phyloP scores from a whole-genome alignment of 2,888 invertebrate genomes.

The Acrobasis consociella region DNA sequence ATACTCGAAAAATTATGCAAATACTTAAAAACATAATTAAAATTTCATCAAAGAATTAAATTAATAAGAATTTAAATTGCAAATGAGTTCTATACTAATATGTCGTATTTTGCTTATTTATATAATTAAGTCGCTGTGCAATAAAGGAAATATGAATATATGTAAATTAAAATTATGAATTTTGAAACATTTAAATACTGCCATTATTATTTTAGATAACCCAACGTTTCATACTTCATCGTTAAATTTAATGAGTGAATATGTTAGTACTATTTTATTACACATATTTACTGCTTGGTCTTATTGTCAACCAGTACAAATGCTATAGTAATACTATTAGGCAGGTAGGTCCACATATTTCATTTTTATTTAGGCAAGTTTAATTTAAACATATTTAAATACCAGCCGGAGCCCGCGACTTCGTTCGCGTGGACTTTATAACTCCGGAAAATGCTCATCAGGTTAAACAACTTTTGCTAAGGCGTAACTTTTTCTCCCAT shows the following conservation, averaged over 20 bases:
- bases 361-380: too few species aligned
- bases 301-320: too few species aligned
- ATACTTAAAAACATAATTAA: neutral
- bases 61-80: neutral
- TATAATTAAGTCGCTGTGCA: neutral
- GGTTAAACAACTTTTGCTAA: too few species aligned
- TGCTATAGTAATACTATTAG: too few species aligned
- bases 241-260: neutral
- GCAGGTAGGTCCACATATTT: too few species aligned
- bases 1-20: neutral
- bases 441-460: too few species aligned
- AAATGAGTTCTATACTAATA: neutral
- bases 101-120: neutral
- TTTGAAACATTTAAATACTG: neutral
- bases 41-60: neutral
- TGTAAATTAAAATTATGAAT: neutral
- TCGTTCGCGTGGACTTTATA: too few species aligned
- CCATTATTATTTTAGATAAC: neutral
- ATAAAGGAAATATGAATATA: neutral
- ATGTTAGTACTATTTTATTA: too few species aligned
- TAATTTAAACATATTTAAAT: too few species aligned
- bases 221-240: neutral
- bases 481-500: too few species aligned
- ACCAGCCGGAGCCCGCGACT: too few species aligned
- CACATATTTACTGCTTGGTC: too few species aligned